A percentile compares a stretch with the other conserved stretches of the same genome.
These are phyloP conservation scores for Philaethria dido DNA, from an alignment of 2,888 invertebrate species.

Conservation along the genomic window DNA sequence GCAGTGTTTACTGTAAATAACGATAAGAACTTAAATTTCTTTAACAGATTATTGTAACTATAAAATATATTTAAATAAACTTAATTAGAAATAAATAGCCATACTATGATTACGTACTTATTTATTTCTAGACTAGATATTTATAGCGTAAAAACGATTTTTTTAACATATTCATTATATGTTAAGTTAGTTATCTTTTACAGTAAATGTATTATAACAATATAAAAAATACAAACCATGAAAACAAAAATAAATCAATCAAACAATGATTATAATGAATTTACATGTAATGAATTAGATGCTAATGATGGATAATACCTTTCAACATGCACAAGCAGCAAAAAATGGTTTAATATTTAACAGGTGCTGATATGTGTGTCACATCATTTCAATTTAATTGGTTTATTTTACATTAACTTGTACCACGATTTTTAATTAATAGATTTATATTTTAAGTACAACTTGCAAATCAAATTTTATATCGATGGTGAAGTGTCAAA, in stretches of 20 bases:
- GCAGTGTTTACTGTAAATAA: too few species aligned
- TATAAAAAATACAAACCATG: not conserved
- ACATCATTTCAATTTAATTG: too few species aligned
- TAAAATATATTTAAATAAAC: not conserved
- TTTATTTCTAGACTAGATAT: slow-evolving; percentile 19
- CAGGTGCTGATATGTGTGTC: not conserved
- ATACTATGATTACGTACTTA: not conserved
- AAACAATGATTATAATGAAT: slow-evolving; percentile 1
- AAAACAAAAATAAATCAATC: not conserved
- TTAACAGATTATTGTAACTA: not conserved
- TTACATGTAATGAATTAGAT: slow-evolving; percentile 5
- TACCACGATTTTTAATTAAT: too few species aligned
- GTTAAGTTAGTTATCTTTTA: not conserved
- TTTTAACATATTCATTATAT: not conserved
- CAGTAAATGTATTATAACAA: not conserved
- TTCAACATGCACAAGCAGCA: slow-evolving; percentile 20
- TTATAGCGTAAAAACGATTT: not conserved
- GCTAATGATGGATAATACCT: slow-evolving; percentile 22
- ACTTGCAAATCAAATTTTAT: too few species aligned
- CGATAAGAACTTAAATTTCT: not conserved
- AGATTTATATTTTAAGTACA: too few species aligned
- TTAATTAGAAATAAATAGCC: slow-evolving; percentile 1
- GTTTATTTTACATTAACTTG: too few species aligned
- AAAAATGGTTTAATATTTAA: not conserved
- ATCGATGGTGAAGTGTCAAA: too few species aligned